Base-by-base conservation (phyloP, 2,113 vertebrate genomes). In the Taurulus bubalis region DNA sequence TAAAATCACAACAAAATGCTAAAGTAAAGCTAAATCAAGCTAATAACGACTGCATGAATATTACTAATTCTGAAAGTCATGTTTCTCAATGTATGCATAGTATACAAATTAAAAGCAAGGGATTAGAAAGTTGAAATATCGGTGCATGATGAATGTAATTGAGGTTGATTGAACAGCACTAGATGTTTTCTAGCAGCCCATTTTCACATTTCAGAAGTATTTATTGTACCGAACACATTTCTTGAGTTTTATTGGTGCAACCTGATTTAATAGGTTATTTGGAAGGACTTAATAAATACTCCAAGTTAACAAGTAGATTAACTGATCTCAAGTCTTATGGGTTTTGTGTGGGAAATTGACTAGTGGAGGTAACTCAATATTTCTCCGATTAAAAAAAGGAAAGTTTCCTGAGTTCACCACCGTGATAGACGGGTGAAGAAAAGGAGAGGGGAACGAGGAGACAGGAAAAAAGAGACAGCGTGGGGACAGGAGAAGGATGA, bases 401-500 rank as follows among this genome's bases (percentile, higher is more conserved):
- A 78, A 74, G 55, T 67, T 73, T 8, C 9, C 18, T 65, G 24
- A 26, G 55, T 30, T 58, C 26, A 59, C 55, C 77, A 63, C 73
- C 73, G 76, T 58, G 66, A 78, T 24, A 22, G 55, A 73, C 8
- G 12, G 64, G 53, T 65, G 26, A 51, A 55, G 51, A 71, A 59
- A 60, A 72, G 67, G 38, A 60, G 65, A 65, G 51, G 36, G 56
- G 58, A 87, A 38, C 34, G 28, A 82, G 72, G 58, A 55, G 73
- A 75, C 28, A 69, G 75, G 15, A 3, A 15, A 18, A 62, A 55
- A 45, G 75, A 45, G 78, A 84, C 58, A 45, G 67, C 6, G 62
- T 55, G 76, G 74, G 75, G 85, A 89, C 68, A 76, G 68, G 71
- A 76, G 80, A 15, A 42, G 30, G 70, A 82, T 86, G 79, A 90